A percentile compares a stretch with the other conserved stretches of the same genome.
Evolutionary conservation across 2,888 invertebrate genomes (phyloP).

Genomic region (Synergus japonicus): DNA sequence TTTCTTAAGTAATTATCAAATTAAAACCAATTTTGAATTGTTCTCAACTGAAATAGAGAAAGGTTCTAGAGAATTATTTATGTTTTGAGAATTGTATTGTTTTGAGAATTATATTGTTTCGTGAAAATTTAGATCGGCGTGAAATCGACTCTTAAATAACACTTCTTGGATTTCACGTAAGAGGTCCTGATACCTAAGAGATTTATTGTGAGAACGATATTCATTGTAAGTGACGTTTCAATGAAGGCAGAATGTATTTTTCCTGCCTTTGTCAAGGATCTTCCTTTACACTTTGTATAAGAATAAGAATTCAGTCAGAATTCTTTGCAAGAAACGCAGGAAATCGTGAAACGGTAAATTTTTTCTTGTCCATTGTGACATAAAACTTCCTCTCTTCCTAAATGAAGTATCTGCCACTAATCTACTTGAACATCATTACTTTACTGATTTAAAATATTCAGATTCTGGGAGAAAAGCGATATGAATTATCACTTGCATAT

Average conservation of each 20-base stretch:
- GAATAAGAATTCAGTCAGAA: neutral
- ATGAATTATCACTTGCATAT: neutral
- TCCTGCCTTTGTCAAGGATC: neutral
- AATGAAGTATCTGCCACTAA: neutral
- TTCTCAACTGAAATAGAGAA: neutral
- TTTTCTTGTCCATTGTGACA: neutral
- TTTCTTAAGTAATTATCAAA: neutral
- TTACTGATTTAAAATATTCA: neutral
- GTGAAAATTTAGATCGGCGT: neutral
- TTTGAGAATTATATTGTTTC: too few relatives aligned
- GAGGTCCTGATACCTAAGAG: neutral
- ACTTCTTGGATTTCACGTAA: neutral
- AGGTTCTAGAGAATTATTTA: too few relatives aligned
- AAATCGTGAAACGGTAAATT: neutral
- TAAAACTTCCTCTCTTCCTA: neutral
- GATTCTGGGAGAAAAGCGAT: neutral
- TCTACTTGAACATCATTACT: neutral
- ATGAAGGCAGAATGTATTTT: neutral
- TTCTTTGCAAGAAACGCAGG: neutral
- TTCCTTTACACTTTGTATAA: neutral
- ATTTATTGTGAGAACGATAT: neutral
- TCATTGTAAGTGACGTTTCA: neutral
- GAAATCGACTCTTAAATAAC: neutral
- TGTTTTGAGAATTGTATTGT: too few relatives aligned
- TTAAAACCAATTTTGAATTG: neutral